Base-by-base conservation (phyloP, 2,113 vertebrate genomes). In the Petromus typicus region DNA sequence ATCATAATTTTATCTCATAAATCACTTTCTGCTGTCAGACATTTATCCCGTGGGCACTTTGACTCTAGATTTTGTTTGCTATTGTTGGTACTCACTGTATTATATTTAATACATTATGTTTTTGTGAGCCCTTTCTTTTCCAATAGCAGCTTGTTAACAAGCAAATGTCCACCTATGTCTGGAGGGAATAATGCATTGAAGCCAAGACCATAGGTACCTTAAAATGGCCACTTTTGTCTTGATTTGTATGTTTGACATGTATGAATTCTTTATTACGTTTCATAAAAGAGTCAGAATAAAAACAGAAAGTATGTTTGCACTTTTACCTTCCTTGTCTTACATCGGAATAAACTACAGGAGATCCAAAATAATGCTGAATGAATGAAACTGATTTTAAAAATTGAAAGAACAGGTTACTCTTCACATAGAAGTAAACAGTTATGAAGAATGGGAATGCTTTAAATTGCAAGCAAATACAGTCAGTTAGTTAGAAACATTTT, bases 31-130 rank as follows among this genome's bases (percentile, higher is more conserved):
- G 57, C 63, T 80, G 20, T 64, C 63, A 84, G 43, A 17, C 17
- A 37, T 61, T 73, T 80, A 30, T 86, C 25, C 25, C 40, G 1
- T n/a, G 80, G 30, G 13, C 63, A 79, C 6, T 91, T 92, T 91
- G 56, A 88, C 34, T 85, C 48, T 71, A 81, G 25, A 48, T 92
- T 94, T 90, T 79, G 22, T 83, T 51, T 78, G n/a, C 12, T 71
- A 23, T 54, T 71, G 22, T 32, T 87, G 22, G 13, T 51, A 32
- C 34, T 73, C 54, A 30, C 34, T 89, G 18, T 78, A 13, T 78
- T 66, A 25, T 83, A 66, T 51, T 51, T 57, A 40, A 34, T 54
- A 25, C 32, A 34, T 69, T 76, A 12, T 48, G 25, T 84, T 48
- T 34, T 61, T 86, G 4, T 16, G 9, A 7, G n/a, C 32, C 93